Evolutionary conservation across 2,113 vertebrate genomes (phyloP).

Genomic region (Manacus vitellinus): DNA sequence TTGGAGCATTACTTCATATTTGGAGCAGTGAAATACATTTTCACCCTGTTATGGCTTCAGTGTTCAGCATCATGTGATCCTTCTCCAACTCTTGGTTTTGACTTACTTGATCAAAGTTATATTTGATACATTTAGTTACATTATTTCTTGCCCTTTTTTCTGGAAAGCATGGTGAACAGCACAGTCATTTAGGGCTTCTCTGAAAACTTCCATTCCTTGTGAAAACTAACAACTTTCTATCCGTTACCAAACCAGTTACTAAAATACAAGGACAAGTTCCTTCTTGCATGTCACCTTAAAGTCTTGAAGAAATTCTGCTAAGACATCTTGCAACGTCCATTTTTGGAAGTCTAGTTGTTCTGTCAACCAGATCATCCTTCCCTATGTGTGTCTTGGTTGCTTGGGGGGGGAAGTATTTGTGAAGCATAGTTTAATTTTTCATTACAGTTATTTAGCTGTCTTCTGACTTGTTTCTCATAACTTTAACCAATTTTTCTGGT

Average conservation of each 20-base stretch:
- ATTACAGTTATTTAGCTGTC: neutral
- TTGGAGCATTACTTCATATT: neutral
- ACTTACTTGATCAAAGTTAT: neutral
- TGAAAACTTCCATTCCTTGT: neutral
- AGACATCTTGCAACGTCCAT: neutral
- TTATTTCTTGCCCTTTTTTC: neutral
- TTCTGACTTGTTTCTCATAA: neutral
- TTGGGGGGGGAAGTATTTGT: neutral
- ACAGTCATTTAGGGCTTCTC: neutral
- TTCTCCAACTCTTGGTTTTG: neutral
- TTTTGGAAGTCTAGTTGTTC: neutral
- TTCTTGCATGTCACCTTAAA: neutral
- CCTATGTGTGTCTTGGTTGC: neutral
- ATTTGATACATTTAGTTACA: neutral
- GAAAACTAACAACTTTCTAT: neutral
- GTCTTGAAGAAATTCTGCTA: neutral
- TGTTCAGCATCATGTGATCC: neutral
- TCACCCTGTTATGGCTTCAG: neutral
- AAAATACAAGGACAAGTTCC: neutral
- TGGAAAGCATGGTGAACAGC: neutral
- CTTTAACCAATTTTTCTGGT: neutral
- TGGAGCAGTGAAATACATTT: neutral
- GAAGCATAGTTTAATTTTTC: neutral
- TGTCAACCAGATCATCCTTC: neutral
- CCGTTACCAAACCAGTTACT: neutral